Evolutionary conservation across 1,140 invertebrate species (phyloP).

Genomic region (Papilio aristodemus): DNA sequence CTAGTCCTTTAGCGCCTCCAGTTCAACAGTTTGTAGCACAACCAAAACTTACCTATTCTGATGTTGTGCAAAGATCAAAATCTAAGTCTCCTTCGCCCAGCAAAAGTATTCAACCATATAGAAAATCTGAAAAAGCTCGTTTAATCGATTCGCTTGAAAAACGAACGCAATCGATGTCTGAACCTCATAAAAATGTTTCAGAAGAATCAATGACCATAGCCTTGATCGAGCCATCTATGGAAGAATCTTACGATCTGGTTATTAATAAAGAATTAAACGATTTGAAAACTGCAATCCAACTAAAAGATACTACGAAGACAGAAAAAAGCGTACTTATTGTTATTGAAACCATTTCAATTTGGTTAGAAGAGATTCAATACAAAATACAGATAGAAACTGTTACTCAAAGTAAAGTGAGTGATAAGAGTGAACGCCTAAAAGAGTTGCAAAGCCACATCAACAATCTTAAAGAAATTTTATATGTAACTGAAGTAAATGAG

Average conservation of each 20-base stretch:
- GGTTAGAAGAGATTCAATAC: constrained; percentile 91
- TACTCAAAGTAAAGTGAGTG: constrained; percentile 44
- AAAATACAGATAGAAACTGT: constrained; percentile 82
- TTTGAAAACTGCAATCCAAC: constrained; percentile 83
- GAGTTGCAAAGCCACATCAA: constrained; percentile 60
- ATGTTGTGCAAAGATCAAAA: constrained; percentile 76
- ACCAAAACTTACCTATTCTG: constrained; percentile 72
- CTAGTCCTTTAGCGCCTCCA: constrained; percentile 48
- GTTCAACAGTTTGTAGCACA: constrained; percentile 40
- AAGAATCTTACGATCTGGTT: constrained; percentile 73
- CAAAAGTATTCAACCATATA: constrained; percentile 50
- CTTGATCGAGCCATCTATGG: constrained; percentile 71
- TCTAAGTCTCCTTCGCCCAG: constrained; percentile 75
- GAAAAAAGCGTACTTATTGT: constrained; percentile 87
- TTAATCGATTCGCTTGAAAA: constrained; percentile 66
- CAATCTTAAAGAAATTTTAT: constrained; percentile 65
- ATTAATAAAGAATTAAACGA: constrained; percentile 82
- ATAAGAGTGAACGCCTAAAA: constrained; percentile 60
- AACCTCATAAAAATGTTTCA: constrained; percentile 52
- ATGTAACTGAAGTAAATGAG: constrained; percentile 68
- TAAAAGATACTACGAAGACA: constrained; percentile 82
- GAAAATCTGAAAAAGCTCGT: constrained; percentile 62
- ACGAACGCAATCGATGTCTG: constrained; percentile 61
- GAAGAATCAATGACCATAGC: constrained; percentile 66
- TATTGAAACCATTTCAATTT: constrained; percentile 89